Conservation (phyloP, 2,888 invertebrate species). For the Trichacis sp. region DNA sequence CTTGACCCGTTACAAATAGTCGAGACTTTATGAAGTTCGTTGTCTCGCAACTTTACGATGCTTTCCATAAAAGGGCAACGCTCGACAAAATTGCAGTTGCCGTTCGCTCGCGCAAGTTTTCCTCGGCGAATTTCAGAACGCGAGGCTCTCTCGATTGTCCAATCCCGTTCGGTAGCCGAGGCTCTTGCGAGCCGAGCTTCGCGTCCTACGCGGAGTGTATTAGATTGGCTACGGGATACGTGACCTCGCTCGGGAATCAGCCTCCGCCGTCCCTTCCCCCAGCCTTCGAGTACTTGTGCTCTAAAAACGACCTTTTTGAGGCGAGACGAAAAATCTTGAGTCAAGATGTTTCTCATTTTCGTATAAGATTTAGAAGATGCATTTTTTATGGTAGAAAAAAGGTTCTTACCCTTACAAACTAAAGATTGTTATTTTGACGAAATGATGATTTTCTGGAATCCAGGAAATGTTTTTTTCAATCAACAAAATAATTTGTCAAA, state of each 20-base stretch:
- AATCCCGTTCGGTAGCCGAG: constrained; percentile 42
- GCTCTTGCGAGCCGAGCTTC: too few relatives aligned
- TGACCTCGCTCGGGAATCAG: constrained; percentile 68
- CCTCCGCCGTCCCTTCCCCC: constrained; percentile 52
- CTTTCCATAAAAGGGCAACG: constrained; percentile 62
- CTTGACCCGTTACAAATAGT: constrained; percentile 34
- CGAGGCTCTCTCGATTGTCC: constrained; percentile 49
- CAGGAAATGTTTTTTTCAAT: too few relatives aligned
- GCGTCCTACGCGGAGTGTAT: constrained; percentile 56
- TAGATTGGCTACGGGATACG: constrained; percentile 68
- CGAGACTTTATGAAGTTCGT: constrained; percentile 49
- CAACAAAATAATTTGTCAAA: too few relatives aligned
- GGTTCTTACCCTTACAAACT: too few relatives aligned
- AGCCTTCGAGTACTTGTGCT: too few relatives aligned
- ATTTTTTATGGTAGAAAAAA: too few relatives aligned
- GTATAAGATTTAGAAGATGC: too few relatives aligned
- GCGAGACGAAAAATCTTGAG: too few relatives aligned
- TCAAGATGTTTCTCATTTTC: too few relatives aligned
- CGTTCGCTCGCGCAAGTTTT: constrained; percentile 16
- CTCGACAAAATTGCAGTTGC: constrained; percentile 62
- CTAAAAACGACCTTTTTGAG: too few relatives aligned
- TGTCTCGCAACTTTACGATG: constrained; percentile 56
- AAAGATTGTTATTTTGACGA: too few relatives aligned
- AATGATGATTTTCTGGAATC: too few relatives aligned
- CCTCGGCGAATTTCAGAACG: constrained; percentile 19